phyloP scores from a whole-genome alignment of 2,113 vertebrate species.

The Dipodomys spectabilis region DNA sequence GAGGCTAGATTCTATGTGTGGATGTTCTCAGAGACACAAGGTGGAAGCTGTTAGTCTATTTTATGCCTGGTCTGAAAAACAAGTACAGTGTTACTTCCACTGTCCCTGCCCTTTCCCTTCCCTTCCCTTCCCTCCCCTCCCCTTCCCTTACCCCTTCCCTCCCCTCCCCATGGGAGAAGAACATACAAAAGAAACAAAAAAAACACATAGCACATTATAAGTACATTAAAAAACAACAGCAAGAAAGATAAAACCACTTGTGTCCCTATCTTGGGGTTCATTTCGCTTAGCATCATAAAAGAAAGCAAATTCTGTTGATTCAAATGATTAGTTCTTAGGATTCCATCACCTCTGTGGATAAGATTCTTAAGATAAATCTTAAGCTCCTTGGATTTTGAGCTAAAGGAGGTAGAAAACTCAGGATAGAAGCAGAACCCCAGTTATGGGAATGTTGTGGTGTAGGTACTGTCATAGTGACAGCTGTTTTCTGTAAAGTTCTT shows the following conservation, averaged over 20 bases:
- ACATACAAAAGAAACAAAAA: no score
- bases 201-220: no score
- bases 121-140: fast-evolving
- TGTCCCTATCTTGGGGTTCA: no score
- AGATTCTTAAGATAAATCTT: neutral
- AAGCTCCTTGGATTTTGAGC: neutral
- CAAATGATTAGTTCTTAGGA: neutral
- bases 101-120: neutral
- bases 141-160: no score
- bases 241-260: no score
- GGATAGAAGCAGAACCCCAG: neutral
- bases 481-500: neutral
- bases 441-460: neutral
- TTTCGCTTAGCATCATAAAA: neutral
- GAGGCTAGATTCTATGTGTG: neutral
- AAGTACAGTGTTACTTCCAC: no score
- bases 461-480: no score
- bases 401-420: neutral
- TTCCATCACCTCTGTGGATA: neutral
- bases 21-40: neutral
- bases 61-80: neutral
- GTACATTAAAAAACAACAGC: no score
- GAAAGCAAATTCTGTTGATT: neutral
- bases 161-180: no score
- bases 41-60: neutral